Evolutionary conservation across 2,797 vertebrate species (phyloP).

Genomic region (Pogoniulus pusillus): DNA sequence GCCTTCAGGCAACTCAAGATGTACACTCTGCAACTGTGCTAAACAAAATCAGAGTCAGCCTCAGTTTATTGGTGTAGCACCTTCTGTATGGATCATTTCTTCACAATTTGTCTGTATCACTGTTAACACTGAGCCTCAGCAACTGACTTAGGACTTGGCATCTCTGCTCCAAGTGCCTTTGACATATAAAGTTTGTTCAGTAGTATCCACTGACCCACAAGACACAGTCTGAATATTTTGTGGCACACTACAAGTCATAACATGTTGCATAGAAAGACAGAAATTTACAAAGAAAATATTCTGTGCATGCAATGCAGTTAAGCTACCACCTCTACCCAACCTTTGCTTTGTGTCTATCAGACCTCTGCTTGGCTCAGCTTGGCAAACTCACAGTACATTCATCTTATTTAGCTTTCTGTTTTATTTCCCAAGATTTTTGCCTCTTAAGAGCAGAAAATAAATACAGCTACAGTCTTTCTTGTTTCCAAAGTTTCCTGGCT

Average conservation of each 20-base stretch:
- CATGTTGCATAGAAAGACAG: background rate
- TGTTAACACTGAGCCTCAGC: background rate
- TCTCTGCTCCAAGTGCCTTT: background rate
- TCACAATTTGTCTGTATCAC: background rate
- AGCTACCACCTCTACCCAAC: background rate
- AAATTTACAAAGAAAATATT: background rate
- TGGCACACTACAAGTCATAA: background rate
- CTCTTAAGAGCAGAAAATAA: background rate
- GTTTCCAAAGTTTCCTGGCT: background rate
- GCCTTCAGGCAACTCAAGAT: background rate
- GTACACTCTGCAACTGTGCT: background rate
- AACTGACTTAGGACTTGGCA: background rate
- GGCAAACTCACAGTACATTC: background rate
- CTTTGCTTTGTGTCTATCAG: background rate
- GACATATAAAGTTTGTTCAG: background rate
- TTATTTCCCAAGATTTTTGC: background rate
- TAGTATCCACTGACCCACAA: background rate
- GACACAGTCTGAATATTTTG: background rate
- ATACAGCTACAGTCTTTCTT: background rate
- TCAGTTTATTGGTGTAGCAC: background rate
- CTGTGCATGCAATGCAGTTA: accelerated
- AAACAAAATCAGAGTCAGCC: background rate
- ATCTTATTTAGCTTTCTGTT: background rate
- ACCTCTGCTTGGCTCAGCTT: background rate
- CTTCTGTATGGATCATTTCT: background rate